Evolutionary conservation across 2,113 vertebrate species (phyloP).

Genomic region (Charina bottae): DNA sequence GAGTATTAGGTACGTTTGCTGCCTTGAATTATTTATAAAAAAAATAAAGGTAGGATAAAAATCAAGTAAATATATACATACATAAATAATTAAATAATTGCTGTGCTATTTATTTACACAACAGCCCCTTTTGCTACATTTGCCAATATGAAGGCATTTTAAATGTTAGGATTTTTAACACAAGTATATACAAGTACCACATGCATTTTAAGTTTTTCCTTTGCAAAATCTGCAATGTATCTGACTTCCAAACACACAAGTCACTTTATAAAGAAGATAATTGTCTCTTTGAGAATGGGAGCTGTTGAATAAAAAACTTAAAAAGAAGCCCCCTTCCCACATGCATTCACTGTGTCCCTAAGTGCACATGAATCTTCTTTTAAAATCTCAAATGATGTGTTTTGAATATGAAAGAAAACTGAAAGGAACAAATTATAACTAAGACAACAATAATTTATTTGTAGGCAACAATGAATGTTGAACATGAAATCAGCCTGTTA

Average conservation of each 20-base stretch:
- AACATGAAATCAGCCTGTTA: slow-evolving; percentile 87
- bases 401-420: not conserved
- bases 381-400: too few species aligned
- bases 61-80: too few species aligned
- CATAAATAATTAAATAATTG: too few species aligned
- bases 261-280: not conserved
- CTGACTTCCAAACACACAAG: not conserved
- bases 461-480: slow-evolving; percentile 86
- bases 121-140: too few species aligned
- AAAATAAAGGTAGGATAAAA: too few species aligned
- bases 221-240: not conserved
- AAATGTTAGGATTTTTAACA: too few species aligned
- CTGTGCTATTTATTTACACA: too few species aligned
- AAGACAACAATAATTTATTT: slow-evolving; percentile 23
- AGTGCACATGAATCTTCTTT: not conserved
- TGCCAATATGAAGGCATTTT: too few species aligned
- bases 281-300: not conserved
- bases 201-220: not conserved
- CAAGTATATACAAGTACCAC: not conserved
- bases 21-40: too few species aligned
- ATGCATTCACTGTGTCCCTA: not conserved
- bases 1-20: too few species aligned
- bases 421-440: not conserved
- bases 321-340: not conserved
- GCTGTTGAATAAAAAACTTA: not conserved